phyloP scores from a whole-genome alignment of 2,888 invertebrate genomes.

The Drosophila hamatofila region DNA sequence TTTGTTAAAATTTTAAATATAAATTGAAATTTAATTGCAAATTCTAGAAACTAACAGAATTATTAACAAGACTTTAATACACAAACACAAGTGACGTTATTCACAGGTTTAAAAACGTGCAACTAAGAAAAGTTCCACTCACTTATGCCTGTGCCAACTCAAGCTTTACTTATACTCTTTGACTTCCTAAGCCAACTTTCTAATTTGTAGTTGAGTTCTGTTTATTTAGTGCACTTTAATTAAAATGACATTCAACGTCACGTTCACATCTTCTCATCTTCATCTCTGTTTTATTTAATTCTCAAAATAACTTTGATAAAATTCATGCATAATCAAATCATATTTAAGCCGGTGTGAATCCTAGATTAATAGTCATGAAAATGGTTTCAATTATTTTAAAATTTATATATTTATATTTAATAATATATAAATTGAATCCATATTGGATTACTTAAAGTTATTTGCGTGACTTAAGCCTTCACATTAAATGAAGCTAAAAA shows the following conservation, averaged over 20 bases:
- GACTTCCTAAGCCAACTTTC: neutral
- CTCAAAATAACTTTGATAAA: neutral
- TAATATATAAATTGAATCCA: neutral
- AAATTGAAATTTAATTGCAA: no score
- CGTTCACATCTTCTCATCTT: neutral
- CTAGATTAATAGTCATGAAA: neutral
- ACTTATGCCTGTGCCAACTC: no score
- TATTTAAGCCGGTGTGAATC: neutral
- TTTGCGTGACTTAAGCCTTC: neutral
- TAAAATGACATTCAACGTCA: neutral
- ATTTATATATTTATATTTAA: neutral
- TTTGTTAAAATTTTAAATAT: no score
- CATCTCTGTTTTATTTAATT: neutral
- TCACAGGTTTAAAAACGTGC: no score
- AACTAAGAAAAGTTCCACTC: no score
- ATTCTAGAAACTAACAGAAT: no score
- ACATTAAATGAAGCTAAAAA: neutral
- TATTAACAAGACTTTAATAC: no score
- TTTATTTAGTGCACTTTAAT: neutral
- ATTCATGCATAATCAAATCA: neutral
- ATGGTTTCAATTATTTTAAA: neutral
- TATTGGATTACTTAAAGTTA: neutral
- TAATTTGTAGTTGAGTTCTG: neutral
- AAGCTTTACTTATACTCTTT: no score
- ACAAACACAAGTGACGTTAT: no score